A percentile compares a stretch with the other conserved stretches of the same genome.
Evolutionary conservation across 2,797 vertebrate genomes (phyloP).

Genomic region (Pipistrellus pygmaeus): DNA sequence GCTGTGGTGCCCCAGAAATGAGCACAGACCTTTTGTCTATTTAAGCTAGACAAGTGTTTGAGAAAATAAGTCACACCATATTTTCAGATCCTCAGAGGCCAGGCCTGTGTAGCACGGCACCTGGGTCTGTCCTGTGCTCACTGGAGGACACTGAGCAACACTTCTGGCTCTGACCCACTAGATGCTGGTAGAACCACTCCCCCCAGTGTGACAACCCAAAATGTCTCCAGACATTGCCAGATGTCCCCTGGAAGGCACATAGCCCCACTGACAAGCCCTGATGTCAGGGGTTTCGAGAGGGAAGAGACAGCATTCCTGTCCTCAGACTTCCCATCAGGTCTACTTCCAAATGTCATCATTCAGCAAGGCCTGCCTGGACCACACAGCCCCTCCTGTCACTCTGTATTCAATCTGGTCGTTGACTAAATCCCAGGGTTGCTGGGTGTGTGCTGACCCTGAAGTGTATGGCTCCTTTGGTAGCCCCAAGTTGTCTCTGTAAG

Average conservation of each 20-base stretch:
- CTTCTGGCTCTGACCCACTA: neutral
- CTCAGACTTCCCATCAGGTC: neutral
- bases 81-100: neutral
- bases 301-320: neutral
- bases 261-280: too few relatives aligned
- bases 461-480: rapidly evolving
- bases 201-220: neutral
- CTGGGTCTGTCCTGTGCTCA: too few relatives aligned
- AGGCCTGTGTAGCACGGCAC: rapidly evolving
- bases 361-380: neutral
- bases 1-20: neutral
- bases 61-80: neutral
- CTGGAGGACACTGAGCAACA: neutral
- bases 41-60: neutral
- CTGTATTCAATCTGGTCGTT: too few relatives aligned
- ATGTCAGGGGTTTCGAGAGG: too few relatives aligned
- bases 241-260: too few relatives aligned
- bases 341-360: neutral
- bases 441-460: too few relatives aligned
- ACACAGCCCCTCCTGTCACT: rapidly evolving
- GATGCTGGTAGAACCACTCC: neutral
- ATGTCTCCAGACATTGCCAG: neutral
- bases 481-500: neutral
- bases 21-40: neutral
- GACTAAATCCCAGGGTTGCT: neutral